Percentiles rank a stretch among this genome's conserved stretches.
These are phyloP conservation scores for Apostichopus leukothele DNA, from an alignment of 53 echinoderm and acorn worm genomes.

Conservation along the genomic window DNA sequence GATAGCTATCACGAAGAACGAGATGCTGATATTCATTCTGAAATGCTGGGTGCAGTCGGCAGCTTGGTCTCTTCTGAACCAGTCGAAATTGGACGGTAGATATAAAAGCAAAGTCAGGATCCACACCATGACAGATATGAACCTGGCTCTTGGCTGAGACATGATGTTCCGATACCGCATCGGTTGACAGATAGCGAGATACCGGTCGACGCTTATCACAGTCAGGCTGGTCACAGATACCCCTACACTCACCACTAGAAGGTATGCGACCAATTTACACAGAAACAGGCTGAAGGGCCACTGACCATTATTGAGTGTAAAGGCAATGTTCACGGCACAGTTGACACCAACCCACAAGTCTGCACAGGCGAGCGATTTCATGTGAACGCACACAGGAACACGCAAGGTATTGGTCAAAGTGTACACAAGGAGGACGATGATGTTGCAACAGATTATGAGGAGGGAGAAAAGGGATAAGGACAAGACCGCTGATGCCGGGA, in stretches of 20 bases:
- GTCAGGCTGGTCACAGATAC: constrained; percentile 69
- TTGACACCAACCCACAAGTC: constrained; percentile 75
- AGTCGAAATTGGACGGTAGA: constrained; percentile 62
- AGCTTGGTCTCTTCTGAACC: constrained; percentile 22
- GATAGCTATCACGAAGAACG: constrained; percentile 58
- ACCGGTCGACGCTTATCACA: constrained; percentile 71
- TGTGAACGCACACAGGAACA: constrained; percentile 64
- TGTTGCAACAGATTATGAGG: constrained; percentile 61
- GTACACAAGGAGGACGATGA: constrained; percentile 61
- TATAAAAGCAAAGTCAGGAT: constrained; percentile 44
- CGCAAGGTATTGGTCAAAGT: constrained; percentile 51
- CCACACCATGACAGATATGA: constrained; percentile 46
- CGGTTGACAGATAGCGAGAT: constrained; percentile 71
- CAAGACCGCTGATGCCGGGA: constrained; percentile 35
- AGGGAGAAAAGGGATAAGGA: constrained; percentile 47
- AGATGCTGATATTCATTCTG: constrained; percentile 55
- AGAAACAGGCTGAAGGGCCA: constrained; percentile 58
- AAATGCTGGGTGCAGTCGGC: constrained; percentile 54
- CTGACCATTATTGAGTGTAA: constrained; percentile 53
- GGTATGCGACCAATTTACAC: constrained; percentile 56
- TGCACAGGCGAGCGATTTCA: constrained; percentile 73
- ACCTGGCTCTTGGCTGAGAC: constrained; percentile 26
- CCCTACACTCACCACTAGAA: constrained; percentile 56
- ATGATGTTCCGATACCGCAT: constrained; percentile 58
- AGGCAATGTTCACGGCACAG: constrained; percentile 57